phyloP scores from a whole-genome alignment of 2,797 vertebrate genomes.

The Gastrophryne carolinensis region DNA sequence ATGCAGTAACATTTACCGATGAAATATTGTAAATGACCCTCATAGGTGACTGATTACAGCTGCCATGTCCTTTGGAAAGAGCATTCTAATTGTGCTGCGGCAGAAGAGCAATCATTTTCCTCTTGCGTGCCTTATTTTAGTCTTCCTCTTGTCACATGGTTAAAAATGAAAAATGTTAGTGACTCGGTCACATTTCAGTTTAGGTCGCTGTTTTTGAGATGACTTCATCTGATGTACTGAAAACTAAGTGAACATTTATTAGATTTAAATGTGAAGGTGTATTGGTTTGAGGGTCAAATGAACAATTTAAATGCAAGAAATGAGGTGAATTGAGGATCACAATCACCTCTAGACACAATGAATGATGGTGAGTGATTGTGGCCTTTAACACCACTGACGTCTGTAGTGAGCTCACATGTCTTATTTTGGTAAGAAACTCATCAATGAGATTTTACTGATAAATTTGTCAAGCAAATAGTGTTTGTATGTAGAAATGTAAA shows the following conservation, averaged over 20 bases:
- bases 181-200: slow-evolving; percentile 32
- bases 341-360: neutral
- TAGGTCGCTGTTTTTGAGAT: slow-evolving; percentile 11
- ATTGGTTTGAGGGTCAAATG: slow-evolving; percentile 39
- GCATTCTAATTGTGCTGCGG: slow-evolving; percentile 34
- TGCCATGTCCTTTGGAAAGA: slow-evolving; percentile 39
- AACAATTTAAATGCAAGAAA: slow-evolving; percentile 58
- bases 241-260: slow-evolving; percentile 41
- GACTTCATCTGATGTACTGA: slow-evolving; percentile 44
- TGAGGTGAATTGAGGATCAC: slow-evolving; percentile 13
- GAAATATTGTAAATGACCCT: slow-evolving; percentile 22
- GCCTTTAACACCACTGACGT: slow-evolving; percentile 30
- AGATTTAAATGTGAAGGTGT: slow-evolving; percentile 51
- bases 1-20: slow-evolving; percentile 12
- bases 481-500: no score
- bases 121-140: slow-evolving; percentile 2
- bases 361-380: slow-evolving; percentile 25
- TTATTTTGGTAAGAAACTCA: neutral
- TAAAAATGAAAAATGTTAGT: slow-evolving; percentile 28
- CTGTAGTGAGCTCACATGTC: neutral
- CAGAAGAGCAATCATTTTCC: slow-evolving; percentile 26
- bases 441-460: no score
- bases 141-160: slow-evolving; percentile 10
- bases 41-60: slow-evolving; percentile 30
- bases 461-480: no score